Conservation (phyloP, 2,113 vertebrate genomes). For the Mesitornis unicolor region DNA sequence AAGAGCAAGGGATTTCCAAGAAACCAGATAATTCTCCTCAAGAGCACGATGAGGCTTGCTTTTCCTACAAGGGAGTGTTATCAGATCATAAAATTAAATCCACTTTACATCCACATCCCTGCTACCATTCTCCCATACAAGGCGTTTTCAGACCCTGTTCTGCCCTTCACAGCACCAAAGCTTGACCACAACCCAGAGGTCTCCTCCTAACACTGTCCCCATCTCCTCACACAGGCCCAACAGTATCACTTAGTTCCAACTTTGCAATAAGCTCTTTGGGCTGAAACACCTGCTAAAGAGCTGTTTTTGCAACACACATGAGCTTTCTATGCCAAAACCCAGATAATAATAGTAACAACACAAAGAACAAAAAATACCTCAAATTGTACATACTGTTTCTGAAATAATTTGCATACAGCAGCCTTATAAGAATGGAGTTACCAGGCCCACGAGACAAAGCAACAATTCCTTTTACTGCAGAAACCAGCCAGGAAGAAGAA, state of each 20-base stretch:
- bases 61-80: not conserved
- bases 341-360: not conserved
- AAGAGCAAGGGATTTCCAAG: not conserved
- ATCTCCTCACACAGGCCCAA: not conserved
- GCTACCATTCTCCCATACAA: accelerated
- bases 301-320: accelerated
- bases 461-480: not conserved
- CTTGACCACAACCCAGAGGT: accelerated
- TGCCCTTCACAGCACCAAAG: not conserved
- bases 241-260: not conserved
- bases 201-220: not conserved
- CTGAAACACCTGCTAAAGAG: not conserved
- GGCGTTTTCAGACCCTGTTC: not conserved
- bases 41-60: not conserved
- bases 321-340: not conserved
- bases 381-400: accelerated
- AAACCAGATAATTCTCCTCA: not conserved
- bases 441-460: accelerated
- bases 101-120: not conserved
- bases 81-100: not conserved
- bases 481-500: not conserved
- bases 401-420: not conserved
- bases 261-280: accelerated
- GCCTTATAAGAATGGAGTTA: not conserved
- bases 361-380: not conserved